These are phyloP conservation scores for Symphodus melops DNA, from an alignment of 2,113 vertebrate genomes.

Conservation along the genomic window DNA sequence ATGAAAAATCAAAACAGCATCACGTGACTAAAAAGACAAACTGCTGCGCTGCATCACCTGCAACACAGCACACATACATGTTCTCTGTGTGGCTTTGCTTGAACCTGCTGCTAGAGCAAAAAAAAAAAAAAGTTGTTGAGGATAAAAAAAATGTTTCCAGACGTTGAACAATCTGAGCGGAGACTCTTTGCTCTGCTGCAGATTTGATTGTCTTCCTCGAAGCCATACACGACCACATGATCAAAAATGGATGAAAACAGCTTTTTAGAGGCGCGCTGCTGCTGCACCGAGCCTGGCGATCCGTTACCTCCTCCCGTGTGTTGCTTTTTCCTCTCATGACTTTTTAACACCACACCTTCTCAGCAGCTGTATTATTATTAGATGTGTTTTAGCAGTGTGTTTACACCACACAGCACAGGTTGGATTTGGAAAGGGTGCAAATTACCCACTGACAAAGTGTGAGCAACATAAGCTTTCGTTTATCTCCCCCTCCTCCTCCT, in stretches of 20 bases:
- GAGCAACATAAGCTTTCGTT: background rate
- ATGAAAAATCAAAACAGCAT: no score
- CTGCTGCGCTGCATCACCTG: no score
- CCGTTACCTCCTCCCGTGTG: background rate
- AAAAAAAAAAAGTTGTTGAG: no score
- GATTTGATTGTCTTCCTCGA: background rate
- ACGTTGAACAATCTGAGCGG: background rate
- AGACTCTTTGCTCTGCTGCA: background rate
- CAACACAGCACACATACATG: no score
- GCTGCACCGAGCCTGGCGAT: background rate
- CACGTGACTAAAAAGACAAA: no score
- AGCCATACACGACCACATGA: background rate
- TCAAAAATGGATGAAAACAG: slow-evolving; percentile 16
- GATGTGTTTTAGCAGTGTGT: background rate
- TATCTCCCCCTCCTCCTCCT: slow-evolving; percentile 7
- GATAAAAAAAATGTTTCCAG: background rate
- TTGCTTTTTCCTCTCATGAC: slow-evolving; percentile 15
- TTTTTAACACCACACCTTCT: slow-evolving; percentile 14
- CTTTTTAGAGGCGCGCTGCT: background rate
- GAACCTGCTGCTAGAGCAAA: no score
- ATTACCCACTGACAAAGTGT: background rate
- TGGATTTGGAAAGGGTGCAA: background rate
- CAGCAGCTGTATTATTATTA: background rate
- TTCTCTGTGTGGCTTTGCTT: no score
- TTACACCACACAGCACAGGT: no score